Percentiles rank a stretch among this genome's conserved stretches.
Conservation (phyloP, 2,113 vertebrate genomes). For the Lophotis ruficrista region DNA sequence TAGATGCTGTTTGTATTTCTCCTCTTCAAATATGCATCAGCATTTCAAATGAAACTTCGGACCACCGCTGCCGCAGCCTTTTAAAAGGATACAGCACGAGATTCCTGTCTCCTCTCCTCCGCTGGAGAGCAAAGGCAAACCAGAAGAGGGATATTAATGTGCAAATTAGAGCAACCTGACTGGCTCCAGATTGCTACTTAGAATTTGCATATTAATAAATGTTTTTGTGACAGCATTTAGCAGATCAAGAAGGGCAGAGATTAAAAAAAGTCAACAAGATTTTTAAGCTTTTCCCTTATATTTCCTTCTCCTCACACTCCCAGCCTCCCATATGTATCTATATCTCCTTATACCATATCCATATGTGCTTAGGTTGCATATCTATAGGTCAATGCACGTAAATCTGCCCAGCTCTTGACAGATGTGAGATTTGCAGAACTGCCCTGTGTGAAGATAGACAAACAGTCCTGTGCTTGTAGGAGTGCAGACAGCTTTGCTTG, state of each 20-base stretch:
- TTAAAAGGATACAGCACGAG: neutral
- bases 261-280: slow-evolving; percentile 71
- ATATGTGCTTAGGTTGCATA: slow-evolving; percentile 33
- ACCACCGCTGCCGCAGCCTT: neutral
- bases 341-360: neutral
- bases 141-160: slow-evolving; percentile 85
- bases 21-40: slow-evolving; percentile 13
- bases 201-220: slow-evolving; percentile 88
- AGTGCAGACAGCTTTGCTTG: neutral
- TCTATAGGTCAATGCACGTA: slow-evolving; percentile 43
- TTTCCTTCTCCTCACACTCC: neutral
- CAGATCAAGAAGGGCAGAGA: slow-evolving; percentile 79
- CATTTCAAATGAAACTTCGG: slow-evolving; percentile 47
- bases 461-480: neutral
- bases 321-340: neutral
- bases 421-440: slow-evolving; percentile 38
- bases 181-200: slow-evolving; percentile 83
- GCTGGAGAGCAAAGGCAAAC: slow-evolving; percentile 62
- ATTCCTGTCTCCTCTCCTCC: neutral
- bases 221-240: slow-evolving; percentile 83
- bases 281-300: slow-evolving; percentile 59
- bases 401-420: slow-evolving; percentile 34
- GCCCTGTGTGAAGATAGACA: neutral
- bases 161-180: slow-evolving; percentile 84
- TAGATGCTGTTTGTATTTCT: slow-evolving; percentile 14